Percentiles rank a stretch among this genome's conserved stretches.
Evolutionary conservation across 2,797 vertebrate species (phyloP).

Genomic region (Propithecus deckenii): DNA sequence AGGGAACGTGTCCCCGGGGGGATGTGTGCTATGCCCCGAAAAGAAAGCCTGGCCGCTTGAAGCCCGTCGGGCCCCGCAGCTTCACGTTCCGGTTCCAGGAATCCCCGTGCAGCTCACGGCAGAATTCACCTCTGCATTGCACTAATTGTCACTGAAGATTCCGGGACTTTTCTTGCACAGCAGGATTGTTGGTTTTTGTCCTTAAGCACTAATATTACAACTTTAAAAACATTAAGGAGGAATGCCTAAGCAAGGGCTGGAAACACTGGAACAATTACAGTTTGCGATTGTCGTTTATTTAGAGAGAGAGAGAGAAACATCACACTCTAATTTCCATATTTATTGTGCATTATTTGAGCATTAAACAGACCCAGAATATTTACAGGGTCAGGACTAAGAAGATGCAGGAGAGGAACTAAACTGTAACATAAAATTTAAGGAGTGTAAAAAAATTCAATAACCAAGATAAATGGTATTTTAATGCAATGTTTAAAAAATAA

Average conservation of each 20-base stretch:
- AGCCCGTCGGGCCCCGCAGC: accelerated
- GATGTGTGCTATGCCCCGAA: accelerated
- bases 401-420: neutral
- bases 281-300: neutral
- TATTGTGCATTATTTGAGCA: neutral
- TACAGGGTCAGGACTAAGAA: neutral
- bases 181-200: neutral
- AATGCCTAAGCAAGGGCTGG: accelerated
- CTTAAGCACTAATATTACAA: too few relatives aligned
- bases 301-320: neutral
- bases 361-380: neutral
- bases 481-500: neutral
- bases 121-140: accelerated
- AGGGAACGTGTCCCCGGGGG: accelerated
- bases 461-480: neutral
- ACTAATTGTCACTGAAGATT: neutral
- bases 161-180: neutral
- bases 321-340: accelerated
- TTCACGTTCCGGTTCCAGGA: accelerated
- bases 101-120: accelerated
- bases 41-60: accelerated
- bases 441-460: neutral
- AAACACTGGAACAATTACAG: neutral
- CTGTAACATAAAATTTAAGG: too few relatives aligned
- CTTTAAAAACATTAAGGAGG: neutral